Evolutionary conservation across 2,888 invertebrate genomes (phyloP), one percentile per base, ranked within the genome.

Genomic region (Metacarcinus magister): DNA sequence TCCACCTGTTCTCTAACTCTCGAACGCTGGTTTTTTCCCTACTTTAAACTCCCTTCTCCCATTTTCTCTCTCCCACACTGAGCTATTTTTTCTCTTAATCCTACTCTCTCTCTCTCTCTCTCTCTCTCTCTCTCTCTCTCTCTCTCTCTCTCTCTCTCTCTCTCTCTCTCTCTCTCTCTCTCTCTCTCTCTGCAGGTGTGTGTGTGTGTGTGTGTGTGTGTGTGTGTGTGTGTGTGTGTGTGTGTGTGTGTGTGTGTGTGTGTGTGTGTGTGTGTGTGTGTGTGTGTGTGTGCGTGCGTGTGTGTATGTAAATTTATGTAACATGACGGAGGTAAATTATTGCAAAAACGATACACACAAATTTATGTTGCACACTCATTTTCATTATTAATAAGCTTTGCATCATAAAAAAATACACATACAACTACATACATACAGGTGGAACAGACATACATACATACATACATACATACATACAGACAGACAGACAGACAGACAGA

Each of bases 81-180:
- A 67, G 67, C 7, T 19, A n/a, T 67, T n/a, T 67, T 67, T 67
- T 67, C 23, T 67, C 67, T 67, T 19, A 19, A 13, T 67, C 67
- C 19, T n/a, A 4, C 67, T 67, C 67, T 67, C 67, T 67, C 67
- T 67, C 67, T 67, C 67, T 67, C 67, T 67, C 60, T 67, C 60
- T 67, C 60, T 67, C 60, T 67, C 60, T 67, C 60, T 67, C 60
- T 67, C 60, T 67, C 60, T 67, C 60, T 67, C 60, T 67, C 60
- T 67, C 60, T 67, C 60, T 67, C 60, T 67, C 60, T 67, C 60
- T 67, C 60, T 67, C 60, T 67, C 60, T 67, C 60, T 67, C 60
- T 67, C 67, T 67, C n/a, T 67, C 67, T 67, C n/a, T 67, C 67
- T 67, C n/a, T 67, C 67, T 67, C 16, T 67, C 67, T 67, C n/a